Conservation (phyloP, 2,113 vertebrate species). For the Tachuris rubrigastra region DNA sequence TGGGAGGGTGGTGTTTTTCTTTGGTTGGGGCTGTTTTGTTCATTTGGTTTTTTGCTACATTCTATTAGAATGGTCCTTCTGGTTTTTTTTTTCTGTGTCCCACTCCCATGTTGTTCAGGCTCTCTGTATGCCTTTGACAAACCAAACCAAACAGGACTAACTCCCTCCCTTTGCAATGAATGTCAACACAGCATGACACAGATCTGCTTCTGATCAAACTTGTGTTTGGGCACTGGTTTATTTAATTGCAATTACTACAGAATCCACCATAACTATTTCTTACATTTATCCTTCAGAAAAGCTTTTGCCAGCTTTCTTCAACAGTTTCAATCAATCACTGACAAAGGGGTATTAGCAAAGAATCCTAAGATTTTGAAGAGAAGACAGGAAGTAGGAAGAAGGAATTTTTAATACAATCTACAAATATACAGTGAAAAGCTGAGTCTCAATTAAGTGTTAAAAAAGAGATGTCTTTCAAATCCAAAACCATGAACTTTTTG, state of each 20-base stretch:
- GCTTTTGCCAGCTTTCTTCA: neutral
- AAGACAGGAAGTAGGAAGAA: conserved; percentile 5
- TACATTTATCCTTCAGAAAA: neutral
- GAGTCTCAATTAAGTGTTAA: neutral
- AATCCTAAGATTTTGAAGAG: neutral
- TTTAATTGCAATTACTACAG: neutral
- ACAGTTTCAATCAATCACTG: neutral
- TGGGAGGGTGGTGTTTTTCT: too few relatives aligned
- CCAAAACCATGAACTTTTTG: neutral
- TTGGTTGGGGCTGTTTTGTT: too few relatives aligned
- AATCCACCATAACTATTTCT: neutral
- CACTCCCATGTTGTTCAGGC: neutral
- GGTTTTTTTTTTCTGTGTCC: neutral
- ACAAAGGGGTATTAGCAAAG: neutral
- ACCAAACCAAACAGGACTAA: neutral
- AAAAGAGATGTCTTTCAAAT: neutral
- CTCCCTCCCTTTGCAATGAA: neutral
- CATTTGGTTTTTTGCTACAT: neutral
- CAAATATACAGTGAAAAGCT: neutral
- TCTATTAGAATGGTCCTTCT: neutral
- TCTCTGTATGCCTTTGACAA: neutral
- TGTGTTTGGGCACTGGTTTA: neutral
- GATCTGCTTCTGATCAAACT: neutral
- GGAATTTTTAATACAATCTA: neutral
- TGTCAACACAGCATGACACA: neutral